phyloP scores from a whole-genome alignment of 1,140 invertebrate species.

The Heliconius melpomene region DNA sequence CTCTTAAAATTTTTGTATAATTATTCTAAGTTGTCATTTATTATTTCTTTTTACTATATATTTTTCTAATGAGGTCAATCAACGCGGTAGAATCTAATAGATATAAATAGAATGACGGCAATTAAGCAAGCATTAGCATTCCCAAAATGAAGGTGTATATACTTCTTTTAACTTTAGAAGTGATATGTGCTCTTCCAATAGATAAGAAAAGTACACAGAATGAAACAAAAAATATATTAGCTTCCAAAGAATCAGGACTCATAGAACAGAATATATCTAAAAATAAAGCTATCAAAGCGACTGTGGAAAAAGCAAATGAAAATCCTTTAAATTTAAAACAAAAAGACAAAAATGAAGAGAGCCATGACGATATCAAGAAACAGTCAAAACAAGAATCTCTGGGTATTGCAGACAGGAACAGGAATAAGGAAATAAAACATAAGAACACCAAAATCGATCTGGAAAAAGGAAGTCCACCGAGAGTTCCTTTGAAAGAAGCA shows the following conservation, averaged over 20 bases:
- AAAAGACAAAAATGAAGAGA: not conserved
- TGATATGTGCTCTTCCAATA: not conserved
- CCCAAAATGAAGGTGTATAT: constrained; percentile 4
- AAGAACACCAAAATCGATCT: not conserved
- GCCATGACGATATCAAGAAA: not conserved
- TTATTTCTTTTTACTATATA: too few relatives aligned
- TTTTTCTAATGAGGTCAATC: not conserved
- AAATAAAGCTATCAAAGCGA: not conserved
- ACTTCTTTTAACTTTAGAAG: constrained; percentile 2
- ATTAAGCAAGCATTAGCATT: not conserved
- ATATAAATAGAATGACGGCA: not conserved
- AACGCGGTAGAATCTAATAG: not conserved
- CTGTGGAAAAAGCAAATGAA: not conserved
- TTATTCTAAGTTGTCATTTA: too few relatives aligned
- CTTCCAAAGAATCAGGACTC: not conserved
- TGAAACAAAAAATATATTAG: not conserved
- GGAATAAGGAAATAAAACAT: not conserved
- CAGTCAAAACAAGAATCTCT: not conserved
- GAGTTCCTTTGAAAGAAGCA: not conserved
- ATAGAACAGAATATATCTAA: not conserved
- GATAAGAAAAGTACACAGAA: not conserved
- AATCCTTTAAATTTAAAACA: not conserved
- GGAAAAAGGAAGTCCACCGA: not conserved
- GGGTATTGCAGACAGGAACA: not conserved
- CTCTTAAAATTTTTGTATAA: too few relatives aligned